Evolutionary conservation across 2,797 vertebrate species (phyloP).

Genomic region (Eulemur mongoz): DNA sequence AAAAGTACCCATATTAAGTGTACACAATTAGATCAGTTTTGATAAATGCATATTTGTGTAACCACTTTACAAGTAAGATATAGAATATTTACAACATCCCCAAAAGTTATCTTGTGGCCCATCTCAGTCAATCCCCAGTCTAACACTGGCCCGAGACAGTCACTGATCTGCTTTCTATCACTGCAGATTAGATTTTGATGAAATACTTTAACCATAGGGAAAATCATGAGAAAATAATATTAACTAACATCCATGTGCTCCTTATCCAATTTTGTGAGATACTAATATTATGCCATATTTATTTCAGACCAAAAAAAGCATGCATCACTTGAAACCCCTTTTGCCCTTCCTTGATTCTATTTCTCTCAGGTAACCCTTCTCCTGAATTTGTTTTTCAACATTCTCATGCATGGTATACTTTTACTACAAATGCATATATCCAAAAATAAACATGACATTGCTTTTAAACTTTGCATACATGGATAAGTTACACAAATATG

Average conservation of each 20-base stretch:
- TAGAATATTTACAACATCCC: not conserved
- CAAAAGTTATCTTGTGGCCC: not conserved
- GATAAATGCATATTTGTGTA: not conserved
- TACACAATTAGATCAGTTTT: not conserved
- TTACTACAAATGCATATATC: not conserved
- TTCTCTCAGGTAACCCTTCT: not conserved
- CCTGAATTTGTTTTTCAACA: not conserved
- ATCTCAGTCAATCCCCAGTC: not conserved
- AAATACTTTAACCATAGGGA: not conserved
- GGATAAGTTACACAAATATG: not conserved
- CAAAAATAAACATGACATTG: not conserved
- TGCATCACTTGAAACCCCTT: not conserved
- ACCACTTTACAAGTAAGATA: not conserved
- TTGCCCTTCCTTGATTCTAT: not conserved
- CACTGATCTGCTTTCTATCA: not conserved
- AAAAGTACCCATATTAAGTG: not conserved
- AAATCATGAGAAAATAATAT: not conserved
- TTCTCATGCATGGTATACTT: not conserved
- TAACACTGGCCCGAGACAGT: not conserved
- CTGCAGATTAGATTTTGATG: not conserved
- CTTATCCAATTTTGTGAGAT: not conserved
- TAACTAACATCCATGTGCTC: not conserved
- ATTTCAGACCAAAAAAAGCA: not conserved
- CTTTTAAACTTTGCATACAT: not conserved
- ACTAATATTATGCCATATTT: not conserved